phyloP scores from a whole-genome alignment of 1,140 invertebrate genomes.

The Metaphire vulgaris region DNA sequence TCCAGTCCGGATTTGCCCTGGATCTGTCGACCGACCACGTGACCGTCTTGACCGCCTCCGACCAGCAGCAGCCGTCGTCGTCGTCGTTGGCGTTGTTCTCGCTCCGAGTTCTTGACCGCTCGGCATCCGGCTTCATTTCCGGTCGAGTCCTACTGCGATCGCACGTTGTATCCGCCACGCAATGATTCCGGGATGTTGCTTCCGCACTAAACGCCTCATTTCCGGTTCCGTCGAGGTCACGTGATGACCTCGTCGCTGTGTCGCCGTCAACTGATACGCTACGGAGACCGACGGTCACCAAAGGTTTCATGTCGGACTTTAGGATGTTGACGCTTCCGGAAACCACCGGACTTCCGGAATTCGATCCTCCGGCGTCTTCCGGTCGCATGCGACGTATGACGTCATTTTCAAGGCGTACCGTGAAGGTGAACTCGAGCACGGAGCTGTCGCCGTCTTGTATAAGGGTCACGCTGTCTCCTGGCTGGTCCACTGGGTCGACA shows the following conservation, averaged over 20 bases:
- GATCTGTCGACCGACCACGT: not conserved
- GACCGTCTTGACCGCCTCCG: not conserved
- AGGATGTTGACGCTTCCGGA: not conserved
- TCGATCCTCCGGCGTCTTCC: not conserved
- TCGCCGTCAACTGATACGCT: not conserved
- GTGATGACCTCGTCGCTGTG: no score
- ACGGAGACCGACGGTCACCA: not conserved
- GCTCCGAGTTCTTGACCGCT: no score
- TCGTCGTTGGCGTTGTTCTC: not conserved
- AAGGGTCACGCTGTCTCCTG: not conserved
- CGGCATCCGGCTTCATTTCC: no score
- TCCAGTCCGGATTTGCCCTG: not conserved
- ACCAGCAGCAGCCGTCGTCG: no score
- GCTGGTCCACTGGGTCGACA: not conserved
- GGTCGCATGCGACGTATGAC: not conserved
- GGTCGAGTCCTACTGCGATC: not conserved
- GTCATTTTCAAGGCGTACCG: conserved; percentile 6
- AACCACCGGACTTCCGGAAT: not conserved
- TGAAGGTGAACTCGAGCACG: conserved; percentile 17
- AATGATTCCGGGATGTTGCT: no score
- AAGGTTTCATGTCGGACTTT: not conserved
- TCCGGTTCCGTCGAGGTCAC: not conserved
- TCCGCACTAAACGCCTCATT: no score
- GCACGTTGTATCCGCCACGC: no score
- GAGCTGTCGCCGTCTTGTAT: conserved; percentile 5